phyloP scores from a whole-genome alignment of 2,113 vertebrate species.

The Perca flavescens region DNA sequence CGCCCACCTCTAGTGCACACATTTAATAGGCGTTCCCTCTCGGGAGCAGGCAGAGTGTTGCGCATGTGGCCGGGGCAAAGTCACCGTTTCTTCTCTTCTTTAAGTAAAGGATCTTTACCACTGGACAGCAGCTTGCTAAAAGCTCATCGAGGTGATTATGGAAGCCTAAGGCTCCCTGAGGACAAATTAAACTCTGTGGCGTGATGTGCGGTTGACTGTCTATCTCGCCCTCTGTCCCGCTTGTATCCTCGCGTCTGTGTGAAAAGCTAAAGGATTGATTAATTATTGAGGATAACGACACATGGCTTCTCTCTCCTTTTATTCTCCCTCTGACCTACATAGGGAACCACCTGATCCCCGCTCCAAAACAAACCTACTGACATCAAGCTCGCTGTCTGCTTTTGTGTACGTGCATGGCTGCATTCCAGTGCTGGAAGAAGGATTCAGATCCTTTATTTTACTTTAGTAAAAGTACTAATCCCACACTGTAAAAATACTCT shows the following conservation, averaged over 20 bases:
- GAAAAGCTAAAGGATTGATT: conserved; percentile 41
- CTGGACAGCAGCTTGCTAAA: conserved; percentile 42
- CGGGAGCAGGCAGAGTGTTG: too few relatives aligned
- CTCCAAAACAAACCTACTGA: conserved; percentile 64
- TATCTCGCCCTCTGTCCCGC: conserved; percentile 24
- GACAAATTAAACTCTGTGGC: conserved; percentile 40
- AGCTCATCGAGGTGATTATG: conserved; percentile 48
- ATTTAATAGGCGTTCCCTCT: too few relatives aligned
- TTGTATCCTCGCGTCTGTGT: conserved; percentile 24
- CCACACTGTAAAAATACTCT: too few relatives aligned
- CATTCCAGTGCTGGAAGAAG: too few relatives aligned
- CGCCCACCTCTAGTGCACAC: too few relatives aligned
- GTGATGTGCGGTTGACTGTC: conserved; percentile 16
- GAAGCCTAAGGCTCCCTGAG: conserved; percentile 39
- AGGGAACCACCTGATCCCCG: conserved; percentile 66
- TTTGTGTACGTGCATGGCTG: neutral
- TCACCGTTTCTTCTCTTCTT: too few relatives aligned
- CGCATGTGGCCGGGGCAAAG: too few relatives aligned
- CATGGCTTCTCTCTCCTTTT: conserved; percentile 58
- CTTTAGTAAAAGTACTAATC: too few relatives aligned
- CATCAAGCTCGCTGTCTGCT: conserved; percentile 16
- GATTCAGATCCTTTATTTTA: too few relatives aligned
- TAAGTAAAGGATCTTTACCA: too few relatives aligned
- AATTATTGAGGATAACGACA: conserved; percentile 68
- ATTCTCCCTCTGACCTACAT: conserved; percentile 73